A percentile compares a stretch with the other conserved stretches of the same genome.
These are phyloP conservation scores for Dascyllus trimaculatus DNA, from an alignment of 2,113 vertebrate genomes.

Conservation along the genomic window DNA sequence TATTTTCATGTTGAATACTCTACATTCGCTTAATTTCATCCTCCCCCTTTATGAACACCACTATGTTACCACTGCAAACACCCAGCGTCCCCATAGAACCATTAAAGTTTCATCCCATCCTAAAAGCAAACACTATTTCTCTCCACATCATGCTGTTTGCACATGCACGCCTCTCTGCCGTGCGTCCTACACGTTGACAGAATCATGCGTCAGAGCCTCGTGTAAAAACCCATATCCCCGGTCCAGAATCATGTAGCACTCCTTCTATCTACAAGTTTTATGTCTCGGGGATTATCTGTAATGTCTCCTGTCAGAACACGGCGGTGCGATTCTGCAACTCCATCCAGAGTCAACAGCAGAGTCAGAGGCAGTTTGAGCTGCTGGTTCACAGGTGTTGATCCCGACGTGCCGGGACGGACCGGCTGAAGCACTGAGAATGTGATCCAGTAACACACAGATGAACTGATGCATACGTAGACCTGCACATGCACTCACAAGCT, in stretches of 20 bases:
- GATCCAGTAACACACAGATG: slow-evolving; percentile 31
- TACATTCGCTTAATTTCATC: too few species aligned
- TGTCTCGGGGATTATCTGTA: slow-evolving; percentile 8
- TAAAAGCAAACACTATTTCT: too few species aligned
- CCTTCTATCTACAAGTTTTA: not conserved
- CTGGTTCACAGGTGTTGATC: slow-evolving; percentile 12
- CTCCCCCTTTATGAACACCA: too few species aligned
- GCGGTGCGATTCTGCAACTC: not conserved
- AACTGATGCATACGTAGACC: slow-evolving; percentile 8
- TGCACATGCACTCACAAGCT: slow-evolving; percentile 28
- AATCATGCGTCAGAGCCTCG: slow-evolving; percentile 16
- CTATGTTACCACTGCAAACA: not conserved
- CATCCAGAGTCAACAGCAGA: slow-evolving; percentile 33
- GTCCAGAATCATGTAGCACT: slow-evolving; percentile 8
- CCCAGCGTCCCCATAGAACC: not conserved
- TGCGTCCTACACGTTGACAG: slow-evolving; percentile 19
- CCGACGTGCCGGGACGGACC: slow-evolving; percentile 8
- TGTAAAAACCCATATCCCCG: not conserved
- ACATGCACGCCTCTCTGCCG: not conserved
- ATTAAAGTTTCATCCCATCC: too few species aligned
- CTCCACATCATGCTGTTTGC: too few species aligned
- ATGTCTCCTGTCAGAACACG: slow-evolving; percentile 41
- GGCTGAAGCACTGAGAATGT: not conserved
- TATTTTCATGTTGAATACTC: too few species aligned
- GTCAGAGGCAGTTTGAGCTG: not conserved